Evolutionary conservation across 1,140 invertebrate genomes (phyloP).

Genomic region (Antheraea mylitta): DNA sequence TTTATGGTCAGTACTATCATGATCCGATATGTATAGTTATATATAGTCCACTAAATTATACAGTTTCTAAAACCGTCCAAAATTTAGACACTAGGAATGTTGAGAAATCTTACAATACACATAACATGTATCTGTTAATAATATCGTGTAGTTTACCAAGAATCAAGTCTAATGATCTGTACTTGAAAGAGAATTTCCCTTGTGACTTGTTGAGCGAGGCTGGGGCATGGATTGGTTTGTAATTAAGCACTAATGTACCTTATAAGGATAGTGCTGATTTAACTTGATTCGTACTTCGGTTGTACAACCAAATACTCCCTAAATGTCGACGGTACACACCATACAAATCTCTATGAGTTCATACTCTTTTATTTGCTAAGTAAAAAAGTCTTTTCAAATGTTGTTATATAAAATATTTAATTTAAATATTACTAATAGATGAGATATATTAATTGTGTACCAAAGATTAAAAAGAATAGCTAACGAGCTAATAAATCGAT

Average conservation of each 20-base stretch:
- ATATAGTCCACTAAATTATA: background rate
- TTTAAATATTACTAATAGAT: too few species aligned
- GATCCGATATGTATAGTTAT: too few species aligned
- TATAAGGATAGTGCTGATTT: background rate
- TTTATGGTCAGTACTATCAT: too few species aligned
- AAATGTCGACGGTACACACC: background rate
- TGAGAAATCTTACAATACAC: background rate
- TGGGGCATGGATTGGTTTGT: background rate
- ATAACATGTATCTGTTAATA: background rate
- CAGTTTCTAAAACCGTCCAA: too few species aligned
- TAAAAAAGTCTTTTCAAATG: too few species aligned
- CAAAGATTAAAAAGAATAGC: too few species aligned
- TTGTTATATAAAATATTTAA: too few species aligned
- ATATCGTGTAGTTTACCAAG: background rate
- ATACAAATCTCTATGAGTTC: background rate
- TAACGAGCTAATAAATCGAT: too few species aligned
- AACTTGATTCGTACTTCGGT: background rate
- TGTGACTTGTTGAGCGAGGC: conserved; percentile 12
- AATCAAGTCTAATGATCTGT: conserved; percentile 15
- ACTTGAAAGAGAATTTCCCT: conserved; percentile 13
- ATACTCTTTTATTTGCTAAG: background rate
- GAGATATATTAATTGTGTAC: too few species aligned
- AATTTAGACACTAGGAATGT: background rate
- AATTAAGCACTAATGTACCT: conserved; percentile 10
- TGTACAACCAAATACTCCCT: background rate